These are phyloP conservation scores for Amphiprion clarkii DNA, from an alignment of 2,797 vertebrate species.

Conservation along the genomic window DNA sequence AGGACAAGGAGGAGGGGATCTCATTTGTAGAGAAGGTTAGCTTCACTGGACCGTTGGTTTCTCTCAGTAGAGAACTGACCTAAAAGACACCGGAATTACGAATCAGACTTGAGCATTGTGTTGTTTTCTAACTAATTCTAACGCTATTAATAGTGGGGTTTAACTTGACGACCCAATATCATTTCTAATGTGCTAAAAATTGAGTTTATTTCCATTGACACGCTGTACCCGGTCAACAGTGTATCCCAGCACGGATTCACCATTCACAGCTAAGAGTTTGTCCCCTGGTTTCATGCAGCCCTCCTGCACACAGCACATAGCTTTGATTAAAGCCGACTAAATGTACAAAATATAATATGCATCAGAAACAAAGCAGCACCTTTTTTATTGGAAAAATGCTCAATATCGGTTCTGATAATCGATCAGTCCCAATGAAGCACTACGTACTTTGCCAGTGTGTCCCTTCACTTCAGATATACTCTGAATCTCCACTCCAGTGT, in stretches of 20 bases:
- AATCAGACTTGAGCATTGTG: not conserved
- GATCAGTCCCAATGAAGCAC: too few relatives aligned
- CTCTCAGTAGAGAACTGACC: constrained; percentile 89
- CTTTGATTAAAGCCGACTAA: constrained; percentile 6
- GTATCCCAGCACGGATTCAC: constrained; percentile 88
- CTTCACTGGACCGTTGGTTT: constrained; percentile 83
- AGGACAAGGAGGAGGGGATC: constrained; percentile 38
- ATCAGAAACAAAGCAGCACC: not conserved
- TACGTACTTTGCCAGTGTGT: constrained; percentile 83
- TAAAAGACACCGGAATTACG: constrained; percentile 60
- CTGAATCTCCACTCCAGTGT: constrained; percentile 85
- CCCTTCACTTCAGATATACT: constrained; percentile 87
- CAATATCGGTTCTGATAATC: too few relatives aligned
- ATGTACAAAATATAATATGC: not conserved
- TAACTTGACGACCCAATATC: not conserved
- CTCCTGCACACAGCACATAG: constrained; percentile 82
- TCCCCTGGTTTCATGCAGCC: constrained; percentile 88
- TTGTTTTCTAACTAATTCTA: not conserved
- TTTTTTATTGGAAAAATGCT: too few relatives aligned
- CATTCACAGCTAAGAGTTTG: constrained; percentile 88
- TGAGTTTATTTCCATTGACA: constrained; percentile 2
- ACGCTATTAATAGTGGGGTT: not conserved
- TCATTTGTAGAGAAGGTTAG: constrained; percentile 86
- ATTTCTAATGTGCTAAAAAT: not conserved
- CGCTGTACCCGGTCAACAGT: constrained; percentile 88